These are phyloP conservation scores for Lasioglossum malachurum DNA, from an alignment of 2,888 invertebrate genomes.

Conservation along the genomic window DNA sequence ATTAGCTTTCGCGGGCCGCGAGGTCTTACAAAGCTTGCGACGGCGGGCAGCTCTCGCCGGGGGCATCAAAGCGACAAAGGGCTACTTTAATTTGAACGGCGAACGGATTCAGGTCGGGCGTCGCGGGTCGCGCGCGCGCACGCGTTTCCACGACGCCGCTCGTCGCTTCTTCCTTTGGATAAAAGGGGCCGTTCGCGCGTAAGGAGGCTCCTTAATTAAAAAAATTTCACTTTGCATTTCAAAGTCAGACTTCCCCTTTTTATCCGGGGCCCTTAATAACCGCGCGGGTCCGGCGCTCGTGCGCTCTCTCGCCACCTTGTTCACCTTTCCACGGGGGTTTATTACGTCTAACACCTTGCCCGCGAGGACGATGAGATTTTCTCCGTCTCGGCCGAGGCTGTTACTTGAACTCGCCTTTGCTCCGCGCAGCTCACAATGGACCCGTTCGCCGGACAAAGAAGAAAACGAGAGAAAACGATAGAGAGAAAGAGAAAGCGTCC, in stretches of 20 bases:
- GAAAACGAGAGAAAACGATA: not conserved
- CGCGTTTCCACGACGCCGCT: not conserved
- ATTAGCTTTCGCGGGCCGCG: not conserved
- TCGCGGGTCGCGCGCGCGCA: not conserved
- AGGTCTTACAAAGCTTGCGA: not conserved
- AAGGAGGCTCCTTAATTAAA: slow-evolving; percentile 63
- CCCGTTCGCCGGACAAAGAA: not conserved
- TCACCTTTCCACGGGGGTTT: slow-evolving; percentile 42
- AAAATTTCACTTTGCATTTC: slow-evolving; percentile 57
- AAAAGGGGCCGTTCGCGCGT: slow-evolving; percentile 27
- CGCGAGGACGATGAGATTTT: slow-evolving; percentile 48
- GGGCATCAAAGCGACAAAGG: not conserved
- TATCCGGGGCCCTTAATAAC: slow-evolving; percentile 48
- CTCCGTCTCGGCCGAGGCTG: slow-evolving; percentile 19
- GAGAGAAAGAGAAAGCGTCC: not conserved
- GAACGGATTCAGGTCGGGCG: slow-evolving; percentile 9
- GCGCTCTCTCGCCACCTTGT: not conserved
- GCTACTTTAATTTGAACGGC: slow-evolving; percentile 6
- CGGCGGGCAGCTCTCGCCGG: not conserved
- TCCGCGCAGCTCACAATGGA: slow-evolving; percentile 37
- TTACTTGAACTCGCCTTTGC: slow-evolving; percentile 37
- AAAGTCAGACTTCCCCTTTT: slow-evolving; percentile 44
- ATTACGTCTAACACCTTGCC: slow-evolving; percentile 58
- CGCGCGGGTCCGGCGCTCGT: slow-evolving; percentile 25
- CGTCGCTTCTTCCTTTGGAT: not conserved